phyloP scores from a whole-genome alignment of 2,113 vertebrate species.

The Nannobrachium achirus region DNA sequence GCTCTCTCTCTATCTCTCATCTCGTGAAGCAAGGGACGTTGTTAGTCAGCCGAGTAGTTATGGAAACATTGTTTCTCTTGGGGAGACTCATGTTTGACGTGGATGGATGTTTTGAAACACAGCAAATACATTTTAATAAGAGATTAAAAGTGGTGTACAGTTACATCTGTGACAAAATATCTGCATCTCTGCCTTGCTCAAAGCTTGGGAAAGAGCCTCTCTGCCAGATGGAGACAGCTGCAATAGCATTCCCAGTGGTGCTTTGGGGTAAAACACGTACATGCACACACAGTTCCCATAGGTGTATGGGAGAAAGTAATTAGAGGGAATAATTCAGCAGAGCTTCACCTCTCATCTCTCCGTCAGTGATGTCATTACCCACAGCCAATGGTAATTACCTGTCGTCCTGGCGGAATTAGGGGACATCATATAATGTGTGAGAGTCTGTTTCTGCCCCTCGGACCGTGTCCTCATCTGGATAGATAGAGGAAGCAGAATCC shows the following conservation, averaged over 20 bases:
- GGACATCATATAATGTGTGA: background rate
- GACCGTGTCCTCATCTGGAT: too few species aligned
- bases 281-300: conserved; percentile 23
- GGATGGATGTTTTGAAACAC: background rate
- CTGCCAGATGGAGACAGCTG: conserved; percentile 27
- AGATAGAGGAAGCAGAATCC: too few species aligned
- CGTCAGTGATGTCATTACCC: conserved; percentile 32
- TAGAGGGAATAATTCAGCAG: conserved; percentile 50
- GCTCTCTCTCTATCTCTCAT: conserved; percentile 11
- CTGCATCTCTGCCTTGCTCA: conserved; percentile 17
- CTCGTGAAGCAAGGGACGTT: conserved; percentile 14
- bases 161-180: conserved; percentile 12
- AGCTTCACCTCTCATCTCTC: conserved; percentile 37
- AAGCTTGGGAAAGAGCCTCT: conserved; percentile 38
- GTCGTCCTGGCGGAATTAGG: conserved; percentile 14
- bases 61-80: conserved; percentile 6
- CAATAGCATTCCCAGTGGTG: conserved; percentile 24
- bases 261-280: conserved; percentile 16
- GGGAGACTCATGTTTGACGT: background rate
- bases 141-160: conserved; percentile 10
- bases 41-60: conserved; percentile 12
- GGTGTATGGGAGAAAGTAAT: conserved; percentile 42
- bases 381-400: conserved; percentile 47
- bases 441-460: background rate
- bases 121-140: conserved; percentile 26